Evolutionary conservation across 2,888 invertebrate genomes (phyloP).

Genomic region (Seira musarum): DNA sequence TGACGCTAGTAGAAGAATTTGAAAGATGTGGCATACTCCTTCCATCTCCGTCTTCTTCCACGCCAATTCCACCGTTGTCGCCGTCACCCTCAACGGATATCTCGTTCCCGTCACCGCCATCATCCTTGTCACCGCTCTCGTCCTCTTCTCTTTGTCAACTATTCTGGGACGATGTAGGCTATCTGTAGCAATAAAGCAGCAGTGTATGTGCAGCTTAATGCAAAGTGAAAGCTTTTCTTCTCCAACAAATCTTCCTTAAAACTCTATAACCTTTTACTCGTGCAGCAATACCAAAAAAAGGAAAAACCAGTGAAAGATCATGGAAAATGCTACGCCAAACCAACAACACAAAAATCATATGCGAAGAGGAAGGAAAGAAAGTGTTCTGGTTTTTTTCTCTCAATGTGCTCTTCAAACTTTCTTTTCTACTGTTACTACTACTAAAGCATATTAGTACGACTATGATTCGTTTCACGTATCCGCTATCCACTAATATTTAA

Average conservation of each 20-base stretch:
- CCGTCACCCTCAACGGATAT: conserved; percentile 53
- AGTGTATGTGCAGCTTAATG: conserved; percentile 27
- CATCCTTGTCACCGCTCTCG: conserved; percentile 40
- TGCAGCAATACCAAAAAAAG: no score
- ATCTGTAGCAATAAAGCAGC: conserved; percentile 35
- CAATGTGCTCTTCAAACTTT: no score
- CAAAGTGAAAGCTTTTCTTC: conserved; percentile 4
- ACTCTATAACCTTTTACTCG: no score
- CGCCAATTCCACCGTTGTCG: conserved; percentile 17
- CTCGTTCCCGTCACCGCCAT: conserved; percentile 54
- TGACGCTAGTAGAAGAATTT: conserved; percentile 34
- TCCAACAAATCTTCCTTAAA: background rate
- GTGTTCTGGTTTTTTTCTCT: no score
- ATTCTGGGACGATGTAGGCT: conserved; percentile 56
- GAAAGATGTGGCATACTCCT: conserved; percentile 48
- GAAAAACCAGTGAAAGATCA: no score
- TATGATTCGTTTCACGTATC: no score
- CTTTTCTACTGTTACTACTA: no score
- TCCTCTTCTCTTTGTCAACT: conserved; percentile 54
- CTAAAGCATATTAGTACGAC: no score
- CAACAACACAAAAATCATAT: no score
- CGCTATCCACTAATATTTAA: no score
- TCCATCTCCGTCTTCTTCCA: conserved; percentile 38
- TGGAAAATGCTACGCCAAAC: no score
- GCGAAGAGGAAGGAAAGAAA: no score